Evolutionary conservation across 1,140 invertebrate species (phyloP).

Genomic region (Penaeus vannamei): DNA sequence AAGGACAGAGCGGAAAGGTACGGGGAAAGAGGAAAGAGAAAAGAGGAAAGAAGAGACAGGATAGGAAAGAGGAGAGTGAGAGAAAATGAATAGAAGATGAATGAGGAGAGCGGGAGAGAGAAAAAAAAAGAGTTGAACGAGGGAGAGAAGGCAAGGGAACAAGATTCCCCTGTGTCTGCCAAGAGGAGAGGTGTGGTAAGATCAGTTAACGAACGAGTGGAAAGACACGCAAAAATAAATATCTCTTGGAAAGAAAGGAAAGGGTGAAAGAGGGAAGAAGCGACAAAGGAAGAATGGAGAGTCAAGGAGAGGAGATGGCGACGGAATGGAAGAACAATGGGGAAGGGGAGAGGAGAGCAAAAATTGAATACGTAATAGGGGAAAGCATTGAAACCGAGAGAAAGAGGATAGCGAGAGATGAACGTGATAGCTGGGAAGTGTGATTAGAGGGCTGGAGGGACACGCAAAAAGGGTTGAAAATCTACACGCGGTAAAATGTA

Average conservation of each 20-base stretch:
- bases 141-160: too few species aligned
- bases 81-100: neutral
- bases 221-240: too few species aligned
- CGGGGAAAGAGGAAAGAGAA: too few species aligned
- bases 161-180: too few species aligned
- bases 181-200: too few species aligned
- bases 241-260: neutral
- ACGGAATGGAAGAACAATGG: neutral
- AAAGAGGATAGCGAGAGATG: neutral
- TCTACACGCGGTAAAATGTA: too few species aligned
- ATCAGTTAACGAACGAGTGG: too few species aligned
- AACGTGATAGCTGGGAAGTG: too few species aligned
- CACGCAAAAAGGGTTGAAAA: too few species aligned
- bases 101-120: neutral
- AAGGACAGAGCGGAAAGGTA: too few species aligned
- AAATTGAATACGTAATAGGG: neutral
- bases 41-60: neutral
- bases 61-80: neutral
- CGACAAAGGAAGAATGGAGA: slow-evolving; percentile 2
- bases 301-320: neutral
- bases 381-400: neutral
- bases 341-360: neutral
- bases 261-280: neutral
- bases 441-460: too few species aligned
- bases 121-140: neutral